Base-by-base conservation (phyloP, 1,140 invertebrate species). In the Brachionus asplanchnoidis region DNA sequence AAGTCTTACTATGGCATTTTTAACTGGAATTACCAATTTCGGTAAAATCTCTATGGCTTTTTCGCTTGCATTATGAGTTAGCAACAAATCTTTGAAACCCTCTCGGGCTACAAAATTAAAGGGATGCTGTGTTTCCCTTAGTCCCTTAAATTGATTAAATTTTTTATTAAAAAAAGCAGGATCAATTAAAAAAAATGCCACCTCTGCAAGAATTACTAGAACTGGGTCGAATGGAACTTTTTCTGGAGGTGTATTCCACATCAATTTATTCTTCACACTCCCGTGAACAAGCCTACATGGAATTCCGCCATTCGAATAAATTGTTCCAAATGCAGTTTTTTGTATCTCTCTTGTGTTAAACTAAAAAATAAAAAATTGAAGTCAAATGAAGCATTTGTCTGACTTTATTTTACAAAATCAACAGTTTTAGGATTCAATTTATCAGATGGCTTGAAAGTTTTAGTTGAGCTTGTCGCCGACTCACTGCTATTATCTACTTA, bases 211-310 rank as follows among this genome's bases (percentile, higher is more conserved):
- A 4, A 87, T 88, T 1, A 89, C 87, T 14, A 90, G 78, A 8
- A 89, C 86, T 36, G 89, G 89, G 83, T 90, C 89, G 87, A 89
- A 90, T 14, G 86, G 85, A 26, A 89, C 86, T 77, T 88, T 86
- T 66, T 89, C 88, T 85, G 88, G 88, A 14, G 87, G 86, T n/a
- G 87, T 87, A 28, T 87, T 86, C 89, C 89, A 90, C 8, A 85
- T 85, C 28, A 90, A 60, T 84, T 88, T 89, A 85, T 90, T 88
- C 84, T 89, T 89, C 8, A 90, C 89, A 85, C 88, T 89, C 14
- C 89, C 89, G 87, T 90, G 89, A 3, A 88, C 85, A n/a, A 90
- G 86, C 85, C 88, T 87, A 86, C 88, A 89, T 12, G 88, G 89
- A 26, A 89, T 86, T 65, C 88, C 88, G 60, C 89, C 88, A 86